Base-by-base conservation (phyloP, 2,113 vertebrate genomes). In the Zapornia atra region DNA sequence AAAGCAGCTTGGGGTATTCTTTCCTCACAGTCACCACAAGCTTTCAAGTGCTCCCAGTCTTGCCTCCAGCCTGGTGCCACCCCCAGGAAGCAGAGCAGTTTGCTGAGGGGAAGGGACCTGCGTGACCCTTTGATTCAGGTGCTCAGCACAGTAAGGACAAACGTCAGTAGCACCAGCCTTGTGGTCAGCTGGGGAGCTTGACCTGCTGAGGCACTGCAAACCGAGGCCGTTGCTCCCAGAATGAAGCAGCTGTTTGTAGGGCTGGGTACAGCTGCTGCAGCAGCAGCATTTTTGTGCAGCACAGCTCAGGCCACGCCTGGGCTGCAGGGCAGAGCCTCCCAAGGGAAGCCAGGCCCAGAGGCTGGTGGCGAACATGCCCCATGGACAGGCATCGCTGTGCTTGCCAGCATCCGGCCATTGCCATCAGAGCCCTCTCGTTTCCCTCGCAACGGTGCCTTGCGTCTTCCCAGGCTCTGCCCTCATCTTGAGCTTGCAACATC, bases 381-480 rank as follows among this genome's bases (percentile, higher is more conserved):
- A 0, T 3, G 26, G 44, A 48, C 33, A 72, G 17, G 56, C 31
- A 0, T 34, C 46, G 17, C 34, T 24, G 42, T 68, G 38, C 87
- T 53, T 76, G 48, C n/a, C 53, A 48, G 61, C 51, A 53, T 56
- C 57, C 0, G 2, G 44, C 29, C 65, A 5, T 2, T 15, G 17
- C 34, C 1, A 0, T 72, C 73, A 85, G 73, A 82, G 53, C 44
- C 42, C 42, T 84, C 34, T 24, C 1, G 3, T 19, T 78, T 64
- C 50, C 69, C 70, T 75, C 11, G 0, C 3, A 8, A 15, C 1
- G 0, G 21, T 70, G 31, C 31, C n/a, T 31, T 48, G 46, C 0
- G 2, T 66, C 24, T 71, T 56, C n/a, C 51, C 0, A 0, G 31
- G 60, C 29, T 51, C n/a, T 48, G 1, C 53, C 25, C 65, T 82